Evolutionary conservation across 2,888 invertebrate genomes (phyloP).

Genomic region (Zygogramma bicolorata): DNA sequence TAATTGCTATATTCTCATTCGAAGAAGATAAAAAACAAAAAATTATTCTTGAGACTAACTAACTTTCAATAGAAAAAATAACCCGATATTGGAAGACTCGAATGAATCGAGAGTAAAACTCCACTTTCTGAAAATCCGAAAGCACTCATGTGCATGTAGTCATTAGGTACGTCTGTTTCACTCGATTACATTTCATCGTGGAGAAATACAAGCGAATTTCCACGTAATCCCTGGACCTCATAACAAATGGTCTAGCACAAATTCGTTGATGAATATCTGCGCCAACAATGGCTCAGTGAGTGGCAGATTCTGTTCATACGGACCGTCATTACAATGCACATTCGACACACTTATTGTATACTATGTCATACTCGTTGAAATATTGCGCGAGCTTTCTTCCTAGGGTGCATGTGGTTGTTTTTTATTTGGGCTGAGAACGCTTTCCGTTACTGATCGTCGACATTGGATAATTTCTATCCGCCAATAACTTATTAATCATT

Average conservation of each 20-base stretch:
- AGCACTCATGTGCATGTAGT: not conserved
- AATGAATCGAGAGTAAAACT: not conserved
- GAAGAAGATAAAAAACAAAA: too few species aligned
- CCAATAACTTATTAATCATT: not conserved
- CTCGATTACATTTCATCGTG: slow-evolving; percentile 7
- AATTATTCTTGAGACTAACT: too few species aligned
- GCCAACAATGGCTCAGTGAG: slow-evolving; percentile 48
- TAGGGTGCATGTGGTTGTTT: not conserved
- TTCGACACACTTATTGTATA: slow-evolving; percentile 58
- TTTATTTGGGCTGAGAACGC: not conserved
- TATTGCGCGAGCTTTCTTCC: slow-evolving; percentile 22
- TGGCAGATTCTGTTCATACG: slow-evolving; percentile 58
- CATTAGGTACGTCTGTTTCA: not conserved
- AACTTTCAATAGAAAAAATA: too few species aligned
- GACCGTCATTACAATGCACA: slow-evolving; percentile 60
- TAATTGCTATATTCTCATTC: too few species aligned
- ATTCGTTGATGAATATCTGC: slow-evolving; percentile 61
- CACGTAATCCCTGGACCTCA: slow-evolving; percentile 3
- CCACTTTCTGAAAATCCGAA: slow-evolving; percentile 48
- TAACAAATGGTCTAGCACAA: slow-evolving; percentile 63
- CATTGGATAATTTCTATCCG: not conserved
- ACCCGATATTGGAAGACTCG: not conserved
- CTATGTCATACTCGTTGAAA: slow-evolving; percentile 32
- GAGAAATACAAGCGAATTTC: not conserved
- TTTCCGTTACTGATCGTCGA: not conserved